These are phyloP conservation scores for Drosophila kurseongensis DNA, from an alignment of 1,140 invertebrate genomes.

Conservation along the genomic window DNA sequence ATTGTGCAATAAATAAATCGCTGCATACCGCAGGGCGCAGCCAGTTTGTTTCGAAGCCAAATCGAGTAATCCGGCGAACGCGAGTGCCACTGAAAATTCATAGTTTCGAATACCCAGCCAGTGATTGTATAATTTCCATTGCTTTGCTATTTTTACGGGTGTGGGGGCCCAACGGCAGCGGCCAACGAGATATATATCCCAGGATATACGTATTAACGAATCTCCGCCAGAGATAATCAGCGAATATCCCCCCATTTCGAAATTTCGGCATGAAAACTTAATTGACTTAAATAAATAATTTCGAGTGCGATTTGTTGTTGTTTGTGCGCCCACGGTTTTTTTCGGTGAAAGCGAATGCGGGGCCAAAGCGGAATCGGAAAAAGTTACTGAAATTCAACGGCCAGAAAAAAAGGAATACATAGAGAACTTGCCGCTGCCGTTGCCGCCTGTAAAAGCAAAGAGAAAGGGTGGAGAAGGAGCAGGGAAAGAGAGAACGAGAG, in stretches of 20 bases:
- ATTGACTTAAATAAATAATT: constrained; percentile 48
- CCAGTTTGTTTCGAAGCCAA: constrained; percentile 3
- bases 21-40: constrained; percentile 36
- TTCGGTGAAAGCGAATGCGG: constrained; percentile 70
- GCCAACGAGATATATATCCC: constrained; percentile 22
- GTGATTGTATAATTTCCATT: constrained; percentile 72
- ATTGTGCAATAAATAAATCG: constrained; percentile 68
- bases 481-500: neutral
- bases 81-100: constrained; percentile 38
- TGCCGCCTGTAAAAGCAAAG: constrained; percentile 62
- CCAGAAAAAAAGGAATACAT: constrained; percentile 54
- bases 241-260: constrained; percentile 2
- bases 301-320: constrained; percentile 51
- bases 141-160: constrained; percentile 23
- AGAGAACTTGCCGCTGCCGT: constrained; percentile 67
- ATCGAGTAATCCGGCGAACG: constrained; percentile 15
- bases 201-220: constrained; percentile 9
- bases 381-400: constrained; percentile 50
- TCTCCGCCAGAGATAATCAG: constrained; percentile 9
- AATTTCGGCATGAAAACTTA: constrained; percentile 32
- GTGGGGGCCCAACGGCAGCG: constrained; percentile 68
- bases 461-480: constrained; percentile 26
- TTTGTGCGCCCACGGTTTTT: constrained; percentile 51
- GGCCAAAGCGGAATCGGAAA: constrained; percentile 63
- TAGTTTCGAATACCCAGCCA: constrained; percentile 6